Evolutionary conservation across 35 echinoderm and acorn worm species (phyloP).

Genomic region (Ptychodera flava): DNA sequence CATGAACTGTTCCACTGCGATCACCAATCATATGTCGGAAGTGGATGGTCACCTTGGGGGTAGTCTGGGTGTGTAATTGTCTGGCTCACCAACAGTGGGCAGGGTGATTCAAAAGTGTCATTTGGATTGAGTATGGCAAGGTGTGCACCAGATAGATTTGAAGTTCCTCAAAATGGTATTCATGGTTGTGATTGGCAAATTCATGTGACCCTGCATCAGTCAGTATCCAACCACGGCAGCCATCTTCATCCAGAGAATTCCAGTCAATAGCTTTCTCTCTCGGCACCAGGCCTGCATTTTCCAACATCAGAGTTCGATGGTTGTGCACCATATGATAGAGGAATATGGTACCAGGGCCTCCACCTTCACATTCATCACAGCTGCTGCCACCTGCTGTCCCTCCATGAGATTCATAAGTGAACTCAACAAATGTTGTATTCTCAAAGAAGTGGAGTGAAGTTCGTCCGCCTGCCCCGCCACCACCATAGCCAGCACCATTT

Average conservation of each 20-base stretch:
- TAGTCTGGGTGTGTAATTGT: neutral
- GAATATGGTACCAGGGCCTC: constrained; percentile 80
- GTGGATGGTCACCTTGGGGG: constrained; percentile 27
- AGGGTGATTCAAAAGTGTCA: constrained; percentile 29
- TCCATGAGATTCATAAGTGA: constrained; percentile 84
- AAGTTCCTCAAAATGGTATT: constrained; percentile 86
- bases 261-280: constrained; percentile 70
- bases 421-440: constrained; percentile 63
- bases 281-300: constrained; percentile 56
- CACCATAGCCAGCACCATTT: constrained; percentile 31
- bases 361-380: constrained; percentile 61
- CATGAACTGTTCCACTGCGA: constrained; percentile 64
- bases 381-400: constrained; percentile 31
- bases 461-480: constrained; percentile 77
- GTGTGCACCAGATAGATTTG: constrained; percentile 81
- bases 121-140: constrained; percentile 51
- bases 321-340: constrained; percentile 72
- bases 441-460: constrained; percentile 62
- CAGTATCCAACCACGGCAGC: constrained; percentile 75
- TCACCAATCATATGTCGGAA: constrained; percentile 89
- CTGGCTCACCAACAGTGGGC: neutral
- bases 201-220: constrained; percentile 61
- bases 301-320: constrained; percentile 67
- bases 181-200: constrained; percentile 60
- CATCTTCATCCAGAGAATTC: constrained; percentile 77